Evolutionary conservation across 2,888 invertebrate species (phyloP).

Genomic region (Seira musarum): DNA sequence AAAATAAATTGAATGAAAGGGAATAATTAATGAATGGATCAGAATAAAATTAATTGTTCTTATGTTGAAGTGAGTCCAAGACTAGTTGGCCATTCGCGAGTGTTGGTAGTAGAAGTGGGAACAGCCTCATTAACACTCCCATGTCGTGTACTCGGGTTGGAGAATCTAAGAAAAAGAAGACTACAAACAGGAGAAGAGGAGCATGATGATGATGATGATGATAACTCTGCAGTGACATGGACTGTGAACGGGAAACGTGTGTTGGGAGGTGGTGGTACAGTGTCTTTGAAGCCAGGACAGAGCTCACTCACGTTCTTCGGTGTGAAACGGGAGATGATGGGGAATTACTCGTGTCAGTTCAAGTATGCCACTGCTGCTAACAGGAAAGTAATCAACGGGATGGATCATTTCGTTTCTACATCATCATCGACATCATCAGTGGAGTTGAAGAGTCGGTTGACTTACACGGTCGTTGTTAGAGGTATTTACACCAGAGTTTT

Average conservation of each 20-base stretch:
- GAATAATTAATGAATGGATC: too few relatives aligned
- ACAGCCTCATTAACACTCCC: constrained; percentile 65
- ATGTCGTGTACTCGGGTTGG: constrained; percentile 63
- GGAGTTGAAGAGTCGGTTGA: constrained; percentile 57
- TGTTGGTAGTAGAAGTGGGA: constrained; percentile 61
- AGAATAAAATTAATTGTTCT: too few relatives aligned
- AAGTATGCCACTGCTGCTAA: constrained; percentile 58
- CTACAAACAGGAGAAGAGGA: constrained; percentile 25
- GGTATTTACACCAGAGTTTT: too few relatives aligned
- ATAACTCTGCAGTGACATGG: constrained; percentile 55
- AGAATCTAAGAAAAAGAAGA: constrained; percentile 28
- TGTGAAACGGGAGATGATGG: constrained; percentile 63
- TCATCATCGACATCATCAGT: constrained; percentile 31
- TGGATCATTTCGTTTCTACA: constrained; percentile 55
- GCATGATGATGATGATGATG: too few relatives aligned
- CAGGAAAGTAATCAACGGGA: constrained; percentile 65
- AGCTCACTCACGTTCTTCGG: constrained; percentile 64
- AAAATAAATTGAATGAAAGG: too few relatives aligned
- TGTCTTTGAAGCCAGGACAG: constrained; percentile 65
- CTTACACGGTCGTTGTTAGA: constrained; percentile 67
- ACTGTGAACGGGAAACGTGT: constrained; percentile 64
- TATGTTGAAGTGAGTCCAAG: constrained; percentile 63
- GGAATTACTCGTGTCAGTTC: constrained; percentile 68
- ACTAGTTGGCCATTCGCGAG: constrained; percentile 67
- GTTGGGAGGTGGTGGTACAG: constrained; percentile 57